Evolutionary conservation across 2,797 vertebrate species (phyloP).

Genomic region (Acestrorhynchus altus): DNA sequence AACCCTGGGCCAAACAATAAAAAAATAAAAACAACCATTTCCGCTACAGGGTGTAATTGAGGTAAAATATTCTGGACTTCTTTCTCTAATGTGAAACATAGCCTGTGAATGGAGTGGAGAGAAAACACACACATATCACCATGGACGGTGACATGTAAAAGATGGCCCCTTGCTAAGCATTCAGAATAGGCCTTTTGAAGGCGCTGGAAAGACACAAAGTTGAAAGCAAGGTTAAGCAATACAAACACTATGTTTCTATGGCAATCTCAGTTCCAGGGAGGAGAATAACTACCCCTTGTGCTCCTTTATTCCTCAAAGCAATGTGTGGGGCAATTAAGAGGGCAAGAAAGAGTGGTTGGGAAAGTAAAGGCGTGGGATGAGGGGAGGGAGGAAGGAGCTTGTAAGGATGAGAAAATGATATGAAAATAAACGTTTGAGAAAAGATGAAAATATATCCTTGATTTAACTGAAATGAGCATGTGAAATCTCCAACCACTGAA

Average conservation of each 20-base stretch:
- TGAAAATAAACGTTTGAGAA: background rate
- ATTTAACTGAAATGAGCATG: background rate
- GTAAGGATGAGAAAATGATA: background rate
- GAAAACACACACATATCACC: slow-evolving; percentile 49
- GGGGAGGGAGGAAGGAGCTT: background rate
- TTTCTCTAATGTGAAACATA: slow-evolving; percentile 28
- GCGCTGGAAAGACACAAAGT: slow-evolving; percentile 46
- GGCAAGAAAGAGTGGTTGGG: slow-evolving; percentile 10
- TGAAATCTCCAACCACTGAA: background rate
- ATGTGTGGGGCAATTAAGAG: slow-evolving; percentile 19
- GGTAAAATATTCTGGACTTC: slow-evolving; percentile 34
- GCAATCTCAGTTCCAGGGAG: slow-evolving; percentile 44
- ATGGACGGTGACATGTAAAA: slow-evolving; percentile 39
- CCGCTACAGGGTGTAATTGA: slow-evolving; percentile 26
- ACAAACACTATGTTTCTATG: slow-evolving; percentile 59
- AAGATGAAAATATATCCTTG: background rate
- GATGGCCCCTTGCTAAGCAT: slow-evolving; percentile 53
- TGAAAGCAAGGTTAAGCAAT: slow-evolving; percentile 62
- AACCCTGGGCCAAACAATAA: background rate
- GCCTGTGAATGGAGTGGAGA: slow-evolving; percentile 33
- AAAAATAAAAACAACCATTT: background rate
- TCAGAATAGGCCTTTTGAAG: slow-evolving; percentile 46
- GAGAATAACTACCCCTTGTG: slow-evolving; percentile 50
- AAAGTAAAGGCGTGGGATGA: slow-evolving; percentile 18
- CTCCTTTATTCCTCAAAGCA: slow-evolving; percentile 39